Evolutionary conservation across 2,797 vertebrate genomes (phyloP).

Genomic region (Craterocephalus amniculus): DNA sequence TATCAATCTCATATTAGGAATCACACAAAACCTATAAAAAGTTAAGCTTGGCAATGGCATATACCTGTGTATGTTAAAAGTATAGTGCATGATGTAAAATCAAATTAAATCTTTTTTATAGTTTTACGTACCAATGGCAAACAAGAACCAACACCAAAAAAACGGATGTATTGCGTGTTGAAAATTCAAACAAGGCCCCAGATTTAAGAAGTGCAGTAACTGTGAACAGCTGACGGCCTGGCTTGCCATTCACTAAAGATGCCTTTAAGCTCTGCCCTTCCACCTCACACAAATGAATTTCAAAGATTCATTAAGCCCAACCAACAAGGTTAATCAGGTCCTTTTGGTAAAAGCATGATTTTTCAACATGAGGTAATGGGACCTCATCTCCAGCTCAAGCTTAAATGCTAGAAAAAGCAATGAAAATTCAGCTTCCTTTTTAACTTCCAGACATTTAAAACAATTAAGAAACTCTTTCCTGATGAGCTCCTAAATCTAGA

Average conservation of each 20-base stretch:
- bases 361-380: conserved; percentile 8
- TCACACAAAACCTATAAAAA: neutral
- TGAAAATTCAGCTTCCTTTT: conserved; percentile 9
- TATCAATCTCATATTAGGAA: neutral
- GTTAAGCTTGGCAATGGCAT: neutral
- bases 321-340: conserved; percentile 65
- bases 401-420: conserved; percentile 8
- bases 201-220: conserved; percentile 18
- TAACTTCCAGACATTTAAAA: conserved; percentile 48
- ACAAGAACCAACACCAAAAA: neutral
- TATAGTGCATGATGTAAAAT: neutral
- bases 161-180: neutral
- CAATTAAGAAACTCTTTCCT: conserved; percentile 34
- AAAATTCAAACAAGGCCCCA: conserved; percentile 23
- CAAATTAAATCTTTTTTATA: neutral
- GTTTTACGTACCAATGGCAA: conserved; percentile 4
- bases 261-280: conserved; percentile 40
- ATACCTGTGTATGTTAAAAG: no score
- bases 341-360: conserved; percentile 42
- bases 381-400: conserved; percentile 17
- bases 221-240: no score
- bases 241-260: conserved; percentile 39
- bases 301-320: conserved; percentile 63
- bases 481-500: conserved; percentile 29
- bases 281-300: conserved; percentile 62